Base-by-base conservation (phyloP, 2,888 invertebrate genomes). In the Polydrusus cervinus region DNA sequence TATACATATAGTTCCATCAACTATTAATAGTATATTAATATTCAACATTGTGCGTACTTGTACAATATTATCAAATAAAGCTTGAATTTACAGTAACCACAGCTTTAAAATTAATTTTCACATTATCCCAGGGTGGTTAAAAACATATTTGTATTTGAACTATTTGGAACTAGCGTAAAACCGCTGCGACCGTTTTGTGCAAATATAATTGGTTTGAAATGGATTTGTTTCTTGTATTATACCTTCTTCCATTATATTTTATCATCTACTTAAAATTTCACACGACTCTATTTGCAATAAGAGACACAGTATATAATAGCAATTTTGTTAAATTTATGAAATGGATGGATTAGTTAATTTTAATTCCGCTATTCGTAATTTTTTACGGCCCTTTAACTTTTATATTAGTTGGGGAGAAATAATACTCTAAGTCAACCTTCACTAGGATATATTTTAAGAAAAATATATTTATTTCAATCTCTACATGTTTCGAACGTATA, bases 41-140 rank as follows among this genome's bases (percentile, higher is more conserved):
- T 11, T 9, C 43, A 43, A 43, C 10, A 43, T n/a, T 43, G 3
- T 10, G 34, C 10, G 7, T 34, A 8, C 7, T 34, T 34, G 9
- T 6, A 34, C 34, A 34, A 43, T n/a, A 43, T 43, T 43, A 43
- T 3, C 43, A 13, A n/a, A 47, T 47, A 16, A n/a, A 16, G 14
- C 8, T 16, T 9, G 3, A 47, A 6, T 47, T 16, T 9, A 38
- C 34, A n/a, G 34, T 3, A 34, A 34, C 57, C 16, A 38, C 16
- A 60, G 25, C 57, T 40, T 18, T 60, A 16, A 60, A 60, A 60
- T 60, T 60, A 60, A 60, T 60, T 57, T 57, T 8, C 57, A 3
- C 38, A 14, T 34, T 16, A 8, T 55, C 9, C 34, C 16, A 10
- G 38, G 18, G 38, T 16, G 38, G 38, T 38, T 55, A 25, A 57